A percentile compares a stretch with the other conserved stretches of the same genome.
Conservation (phyloP, 2,888 invertebrate genomes). For the Incurvaria masculella region DNA sequence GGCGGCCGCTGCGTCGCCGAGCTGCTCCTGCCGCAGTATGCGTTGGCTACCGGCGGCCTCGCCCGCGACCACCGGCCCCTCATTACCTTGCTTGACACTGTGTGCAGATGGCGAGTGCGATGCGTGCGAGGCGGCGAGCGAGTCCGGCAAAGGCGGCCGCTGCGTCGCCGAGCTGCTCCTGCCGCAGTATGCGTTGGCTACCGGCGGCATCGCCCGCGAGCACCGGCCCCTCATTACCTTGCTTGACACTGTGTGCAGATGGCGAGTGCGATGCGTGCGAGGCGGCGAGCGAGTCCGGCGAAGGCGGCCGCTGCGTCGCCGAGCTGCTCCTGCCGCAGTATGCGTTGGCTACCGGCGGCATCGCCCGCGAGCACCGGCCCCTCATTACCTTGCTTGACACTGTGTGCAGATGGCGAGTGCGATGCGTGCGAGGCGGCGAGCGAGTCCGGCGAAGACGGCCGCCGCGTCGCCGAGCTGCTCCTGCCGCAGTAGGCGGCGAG, state of each 20-base stretch:
- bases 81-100: conserved; percentile 94
- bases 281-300: conserved; percentile 51
- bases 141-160: conserved; percentile 65
- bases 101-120: no score
- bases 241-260: no score
- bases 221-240: conserved; percentile 93
- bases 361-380: conserved; percentile 90
- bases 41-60: conserved; percentile 89
- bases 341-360: conserved; percentile 89
- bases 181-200: conserved; percentile 85
- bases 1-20: conserved; percentile 81
- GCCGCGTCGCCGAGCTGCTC: conserved; percentile 82
- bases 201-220: conserved; percentile 91
- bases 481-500: conserved; percentile 86
- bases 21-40: conserved; percentile 83
- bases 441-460: conserved; percentile 64
- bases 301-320: conserved; percentile 75
- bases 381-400: conserved; percentile 95
- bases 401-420: no score
- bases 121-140: conserved; percentile 37
- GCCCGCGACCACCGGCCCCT: conserved; percentile 92
- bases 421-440: conserved; percentile 40
- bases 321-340: conserved; percentile 86
- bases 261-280: conserved; percentile 47
- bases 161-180: conserved; percentile 86